A percentile compares a stretch with the other conserved stretches of the same genome.
Evolutionary conservation across 2,797 vertebrate genomes (phyloP).

Genomic region (Varecia variegata): DNA sequence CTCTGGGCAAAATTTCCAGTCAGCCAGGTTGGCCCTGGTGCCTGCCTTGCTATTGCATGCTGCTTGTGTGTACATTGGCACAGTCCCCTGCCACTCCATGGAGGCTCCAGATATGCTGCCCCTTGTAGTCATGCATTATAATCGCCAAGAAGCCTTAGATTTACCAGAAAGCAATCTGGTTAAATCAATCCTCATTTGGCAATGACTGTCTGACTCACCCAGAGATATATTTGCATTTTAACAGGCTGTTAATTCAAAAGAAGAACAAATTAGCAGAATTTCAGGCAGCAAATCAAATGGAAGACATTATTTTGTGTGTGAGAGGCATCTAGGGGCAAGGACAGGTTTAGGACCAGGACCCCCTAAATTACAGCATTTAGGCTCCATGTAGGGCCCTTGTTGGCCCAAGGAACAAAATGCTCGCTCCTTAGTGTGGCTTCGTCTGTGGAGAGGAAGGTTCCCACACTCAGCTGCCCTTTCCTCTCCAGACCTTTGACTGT

Average conservation of each 20-base stretch:
- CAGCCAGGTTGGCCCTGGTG: neutral
- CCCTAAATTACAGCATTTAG: neutral
- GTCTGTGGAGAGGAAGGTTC: neutral
- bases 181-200: neutral
- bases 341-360: neutral
- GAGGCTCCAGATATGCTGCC: neutral
- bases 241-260: neutral
- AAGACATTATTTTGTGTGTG: neutral
- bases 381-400: neutral
- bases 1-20: neutral
- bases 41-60: neutral
- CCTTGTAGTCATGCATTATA: neutral
- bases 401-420: neutral
- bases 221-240: constrained; percentile 9
- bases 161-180: neutral
- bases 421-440: neutral
- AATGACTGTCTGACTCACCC: neutral
- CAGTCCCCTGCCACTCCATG: neutral
- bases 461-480: neutral
- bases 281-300: neutral
- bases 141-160: neutral
- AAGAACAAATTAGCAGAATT: neutral
- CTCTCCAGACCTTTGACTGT: neutral
- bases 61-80: neutral
- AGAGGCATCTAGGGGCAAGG: neutral